phyloP scores from a whole-genome alignment of 2,888 invertebrate species.

The Papilio elwesi region DNA sequence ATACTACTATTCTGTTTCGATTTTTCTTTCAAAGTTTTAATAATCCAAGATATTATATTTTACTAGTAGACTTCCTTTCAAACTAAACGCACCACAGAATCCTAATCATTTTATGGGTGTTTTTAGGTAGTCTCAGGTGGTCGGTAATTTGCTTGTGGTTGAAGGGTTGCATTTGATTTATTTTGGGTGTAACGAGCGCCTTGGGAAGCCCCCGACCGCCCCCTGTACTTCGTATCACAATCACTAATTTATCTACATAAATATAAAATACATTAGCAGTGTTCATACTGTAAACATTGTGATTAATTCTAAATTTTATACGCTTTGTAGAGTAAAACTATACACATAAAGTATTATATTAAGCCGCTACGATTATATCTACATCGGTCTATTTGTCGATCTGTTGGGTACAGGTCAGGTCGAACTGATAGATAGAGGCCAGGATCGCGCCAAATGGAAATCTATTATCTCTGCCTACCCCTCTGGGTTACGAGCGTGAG shows the following conservation, averaged over 20 bases:
- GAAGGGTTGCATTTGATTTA: slow-evolving; percentile 82
- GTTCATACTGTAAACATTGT: not conserved
- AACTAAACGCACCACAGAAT: slow-evolving; percentile 40
- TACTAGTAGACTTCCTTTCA: not conserved
- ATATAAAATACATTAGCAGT: slow-evolving; percentile 6
- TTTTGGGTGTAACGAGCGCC: slow-evolving; percentile 69
- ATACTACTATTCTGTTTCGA: no score
- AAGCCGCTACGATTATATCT: no score
- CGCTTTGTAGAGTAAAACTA: no score
- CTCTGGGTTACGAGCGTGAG: no score
- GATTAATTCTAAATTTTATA: not conserved
- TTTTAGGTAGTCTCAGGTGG: slow-evolving; percentile 84
- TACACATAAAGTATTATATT: no score
- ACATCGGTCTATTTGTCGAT: no score
- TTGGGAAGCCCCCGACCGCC: slow-evolving; percentile 72
- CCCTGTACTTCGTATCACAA: slow-evolving; percentile 59
- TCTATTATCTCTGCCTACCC: no score
- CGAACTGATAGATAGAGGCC: no score
- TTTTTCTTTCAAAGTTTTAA: no score
- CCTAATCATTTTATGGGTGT: slow-evolving; percentile 67
- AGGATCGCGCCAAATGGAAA: no score
- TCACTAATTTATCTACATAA: slow-evolving; percentile 65
- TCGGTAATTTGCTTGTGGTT: slow-evolving; percentile 75
- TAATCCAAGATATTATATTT: not conserved
- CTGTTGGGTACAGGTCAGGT: no score